A percentile compares a stretch with the other conserved stretches of the same genome.
These are phyloP conservation scores for Hypsopygia costalis DNA, from an alignment of 2,888 invertebrate species.

Conservation along the genomic window DNA sequence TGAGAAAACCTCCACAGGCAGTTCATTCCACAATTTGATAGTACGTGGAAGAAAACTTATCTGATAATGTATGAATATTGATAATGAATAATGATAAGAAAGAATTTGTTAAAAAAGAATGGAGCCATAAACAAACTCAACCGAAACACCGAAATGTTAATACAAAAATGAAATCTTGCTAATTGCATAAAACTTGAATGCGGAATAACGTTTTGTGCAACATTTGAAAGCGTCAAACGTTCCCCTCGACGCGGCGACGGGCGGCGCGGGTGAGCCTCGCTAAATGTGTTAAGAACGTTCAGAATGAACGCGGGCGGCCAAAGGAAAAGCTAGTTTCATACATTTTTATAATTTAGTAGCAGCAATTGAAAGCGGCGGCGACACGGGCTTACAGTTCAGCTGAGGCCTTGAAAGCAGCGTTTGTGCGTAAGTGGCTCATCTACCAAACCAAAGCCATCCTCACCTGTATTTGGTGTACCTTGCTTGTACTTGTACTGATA, in stretches of 20 bases:
- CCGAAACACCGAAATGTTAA: not conserved
- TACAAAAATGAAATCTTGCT: not conserved
- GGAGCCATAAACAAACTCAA: not conserved
- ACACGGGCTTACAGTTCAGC: not conserved
- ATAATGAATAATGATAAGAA: no score
- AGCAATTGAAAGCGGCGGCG: slow-evolving; percentile 21
- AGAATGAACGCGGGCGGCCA: slow-evolving; percentile 4
- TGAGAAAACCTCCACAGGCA: no score
- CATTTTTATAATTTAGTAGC: slow-evolving; percentile 30
- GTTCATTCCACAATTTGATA: no score
- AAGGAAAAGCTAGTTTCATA: slow-evolving; percentile 28
- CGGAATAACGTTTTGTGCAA: not conserved
- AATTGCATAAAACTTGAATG: not conserved
- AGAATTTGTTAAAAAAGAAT: no score
- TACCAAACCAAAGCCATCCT: no score
- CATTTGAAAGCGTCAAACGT: not conserved
- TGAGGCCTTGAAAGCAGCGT: slow-evolving; percentile 3
- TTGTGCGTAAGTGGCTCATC: no score
- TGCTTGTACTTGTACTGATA: no score
- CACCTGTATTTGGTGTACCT: no score
- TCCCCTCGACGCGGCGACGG: not conserved
- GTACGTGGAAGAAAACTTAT: no score
- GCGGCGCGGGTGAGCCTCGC: not conserved
- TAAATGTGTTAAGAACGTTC: not conserved
- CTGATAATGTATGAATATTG: no score